Evolutionary conservation across 2,113 vertebrate genomes (phyloP).

Genomic region (Perccottus glenii): DNA sequence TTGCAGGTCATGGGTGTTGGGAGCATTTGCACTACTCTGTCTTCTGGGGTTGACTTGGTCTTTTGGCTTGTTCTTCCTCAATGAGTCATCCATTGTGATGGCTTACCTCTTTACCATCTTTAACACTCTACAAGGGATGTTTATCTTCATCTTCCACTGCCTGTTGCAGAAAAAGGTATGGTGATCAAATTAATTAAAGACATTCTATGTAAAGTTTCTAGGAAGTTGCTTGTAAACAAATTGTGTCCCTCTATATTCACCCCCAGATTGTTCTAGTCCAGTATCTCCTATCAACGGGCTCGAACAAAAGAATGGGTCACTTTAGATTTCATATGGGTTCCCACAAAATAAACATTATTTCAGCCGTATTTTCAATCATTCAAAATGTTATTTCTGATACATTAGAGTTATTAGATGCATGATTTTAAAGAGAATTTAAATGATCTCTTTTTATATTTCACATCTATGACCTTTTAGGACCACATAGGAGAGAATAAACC

Average conservation of each 20-base stretch:
- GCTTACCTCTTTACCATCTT: slow-evolving; percentile 98
- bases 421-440: no score
- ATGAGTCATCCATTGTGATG: slow-evolving; percentile 95
- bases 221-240: background rate
- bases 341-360: no score
- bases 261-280: no score
- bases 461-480: no score
- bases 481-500: no score
- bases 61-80: slow-evolving; percentile 94
- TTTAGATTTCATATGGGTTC: no score
- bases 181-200: background rate
- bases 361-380: no score
- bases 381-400: no score
- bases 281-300: no score
- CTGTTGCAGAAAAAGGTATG: slow-evolving; percentile 97
- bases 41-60: slow-evolving; percentile 95
- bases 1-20: slow-evolving; percentile 96
- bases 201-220: background rate
- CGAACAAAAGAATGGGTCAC: no score
- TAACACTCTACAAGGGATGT: slow-evolving; percentile 98
- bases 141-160: slow-evolving; percentile 99
- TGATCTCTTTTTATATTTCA: no score
- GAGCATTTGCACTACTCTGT: slow-evolving; percentile 93
- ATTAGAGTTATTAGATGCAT: no score
- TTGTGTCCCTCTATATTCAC: background rate